phyloP scores from a whole-genome alignment of 30 jellyfish, hydroid and myxozoan genomes.

The Chrysaora quinquecirrha region DNA sequence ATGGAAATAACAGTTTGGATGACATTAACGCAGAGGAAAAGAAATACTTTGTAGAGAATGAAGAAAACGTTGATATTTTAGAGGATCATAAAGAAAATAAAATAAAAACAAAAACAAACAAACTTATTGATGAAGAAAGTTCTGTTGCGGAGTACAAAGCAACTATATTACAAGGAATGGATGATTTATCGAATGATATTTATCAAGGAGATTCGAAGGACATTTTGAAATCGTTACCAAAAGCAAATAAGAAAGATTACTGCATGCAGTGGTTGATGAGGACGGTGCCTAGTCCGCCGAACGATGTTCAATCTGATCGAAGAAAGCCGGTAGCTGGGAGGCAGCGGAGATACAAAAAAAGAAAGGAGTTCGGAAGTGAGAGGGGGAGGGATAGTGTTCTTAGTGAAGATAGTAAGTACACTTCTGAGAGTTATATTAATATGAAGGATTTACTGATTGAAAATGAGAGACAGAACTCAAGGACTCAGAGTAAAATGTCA shows the following conservation, averaged over 20 bases:
- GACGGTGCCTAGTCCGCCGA: slow-evolving; percentile 5
- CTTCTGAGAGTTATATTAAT: no score
- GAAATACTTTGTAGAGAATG: slow-evolving; percentile 21
- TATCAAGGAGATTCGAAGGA: slow-evolving; percentile 6
- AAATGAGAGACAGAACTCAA: no score
- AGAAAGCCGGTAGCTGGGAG: not conserved
- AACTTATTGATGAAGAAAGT: not conserved
- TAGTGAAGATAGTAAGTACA: not conserved
- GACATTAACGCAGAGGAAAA: not conserved
- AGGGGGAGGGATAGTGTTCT: not conserved
- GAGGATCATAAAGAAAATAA: not conserved
- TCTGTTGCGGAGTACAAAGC: not conserved
- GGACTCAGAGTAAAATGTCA: not conserved
- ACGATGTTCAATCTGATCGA: not conserved
- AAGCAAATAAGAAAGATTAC: slow-evolving; percentile 43
- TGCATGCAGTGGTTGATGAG: slow-evolving; percentile 58
- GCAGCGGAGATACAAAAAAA: not conserved
- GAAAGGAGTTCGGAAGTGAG: not conserved
- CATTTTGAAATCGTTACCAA: slow-evolving; percentile 29
- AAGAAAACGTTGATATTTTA: not conserved
- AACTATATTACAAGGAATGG: not conserved
- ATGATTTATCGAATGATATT: not conserved
- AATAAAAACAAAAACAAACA: not conserved
- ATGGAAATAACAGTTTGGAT: no score
- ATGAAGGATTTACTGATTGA: no score